phyloP scores from a whole-genome alignment of 2,888 invertebrate genomes.

The Rotaria sp. region DNA sequence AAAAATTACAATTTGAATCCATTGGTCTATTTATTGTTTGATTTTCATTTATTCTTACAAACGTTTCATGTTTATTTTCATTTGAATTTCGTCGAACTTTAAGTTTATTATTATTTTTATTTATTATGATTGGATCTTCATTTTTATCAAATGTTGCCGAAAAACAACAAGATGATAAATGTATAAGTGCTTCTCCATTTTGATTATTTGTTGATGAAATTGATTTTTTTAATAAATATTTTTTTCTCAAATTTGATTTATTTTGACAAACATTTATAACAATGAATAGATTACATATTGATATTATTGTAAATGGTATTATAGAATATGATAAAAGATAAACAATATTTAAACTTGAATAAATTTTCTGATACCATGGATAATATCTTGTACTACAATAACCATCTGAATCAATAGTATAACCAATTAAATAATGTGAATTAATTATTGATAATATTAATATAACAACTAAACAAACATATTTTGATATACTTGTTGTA shows the following conservation, averaged over 20 bases:
- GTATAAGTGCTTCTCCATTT: background rate
- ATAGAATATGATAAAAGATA: conserved; percentile 15
- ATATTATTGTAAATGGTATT: conserved; percentile 4
- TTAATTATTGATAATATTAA: background rate
- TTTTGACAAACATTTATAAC: background rate
- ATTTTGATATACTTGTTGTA: background rate
- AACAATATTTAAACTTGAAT: background rate
- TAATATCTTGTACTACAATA: background rate
- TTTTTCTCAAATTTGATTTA: background rate
- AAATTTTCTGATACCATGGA: background rate
- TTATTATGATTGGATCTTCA: background rate
- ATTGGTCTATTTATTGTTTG: background rate
- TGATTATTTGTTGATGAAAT: background rate
- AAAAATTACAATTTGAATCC: background rate
- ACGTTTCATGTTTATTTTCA: background rate
- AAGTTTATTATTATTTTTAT: too few species aligned
- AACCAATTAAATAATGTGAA: conserved; percentile 3
- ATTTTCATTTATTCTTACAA: background rate
- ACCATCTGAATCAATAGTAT: background rate
- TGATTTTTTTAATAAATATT: background rate
- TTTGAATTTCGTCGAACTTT: too few species aligned
- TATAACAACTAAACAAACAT: background rate
- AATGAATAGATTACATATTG: background rate
- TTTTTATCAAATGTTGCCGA: background rate
- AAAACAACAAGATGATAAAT: background rate